phyloP scores from a whole-genome alignment of 2,797 vertebrate genomes.

The Lithobates sylvaticus region DNA sequence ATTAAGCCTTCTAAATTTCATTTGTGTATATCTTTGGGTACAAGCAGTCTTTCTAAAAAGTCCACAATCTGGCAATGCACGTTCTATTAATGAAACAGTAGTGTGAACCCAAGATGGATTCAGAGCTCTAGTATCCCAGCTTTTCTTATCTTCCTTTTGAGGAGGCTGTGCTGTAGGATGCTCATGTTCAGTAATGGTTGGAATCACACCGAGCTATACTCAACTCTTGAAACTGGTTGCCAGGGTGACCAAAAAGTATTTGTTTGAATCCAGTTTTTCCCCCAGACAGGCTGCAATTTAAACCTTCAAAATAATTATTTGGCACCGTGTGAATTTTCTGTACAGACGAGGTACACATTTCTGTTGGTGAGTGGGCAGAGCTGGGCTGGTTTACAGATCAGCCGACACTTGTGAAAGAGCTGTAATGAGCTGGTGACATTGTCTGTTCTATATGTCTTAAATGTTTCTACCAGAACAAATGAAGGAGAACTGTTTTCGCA shows the following conservation, averaged over 20 bases:
- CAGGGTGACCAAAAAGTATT: conserved; percentile 60
- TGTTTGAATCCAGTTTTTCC: conserved; percentile 49
- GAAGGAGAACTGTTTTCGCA: conserved; percentile 1
- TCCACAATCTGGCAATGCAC: too few relatives aligned
- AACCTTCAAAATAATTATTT: conserved; percentile 64
- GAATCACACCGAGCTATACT: conserved; percentile 48
- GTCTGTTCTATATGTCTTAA: conserved; percentile 29
- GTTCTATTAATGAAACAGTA: background rate
- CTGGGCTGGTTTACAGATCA: conserved; percentile 58
- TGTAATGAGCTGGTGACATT: conserved; percentile 60
- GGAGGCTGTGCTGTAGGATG: conserved; percentile 38
- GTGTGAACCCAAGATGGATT: background rate
- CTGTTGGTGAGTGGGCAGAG: conserved; percentile 62
- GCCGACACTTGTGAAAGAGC: conserved; percentile 57
- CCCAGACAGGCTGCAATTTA: conserved; percentile 63
- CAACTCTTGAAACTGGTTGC: conserved; percentile 57
- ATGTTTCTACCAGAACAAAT: conserved; percentile 27
- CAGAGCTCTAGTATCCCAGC: background rate
- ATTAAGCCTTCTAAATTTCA: background rate
- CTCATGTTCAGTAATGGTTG: conserved; percentile 50
- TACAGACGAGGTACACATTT: conserved; percentile 61
- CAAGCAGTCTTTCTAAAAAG: too few relatives aligned
- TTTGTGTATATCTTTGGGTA: too few relatives aligned
- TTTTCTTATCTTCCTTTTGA: conserved; percentile 25
- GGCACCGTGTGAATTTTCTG: conserved; percentile 62